A percentile compares a stretch with the other conserved stretches of the same genome.
phyloP scores from a whole-genome alignment of 2,888 invertebrate species.

The Netelia virgata region DNA sequence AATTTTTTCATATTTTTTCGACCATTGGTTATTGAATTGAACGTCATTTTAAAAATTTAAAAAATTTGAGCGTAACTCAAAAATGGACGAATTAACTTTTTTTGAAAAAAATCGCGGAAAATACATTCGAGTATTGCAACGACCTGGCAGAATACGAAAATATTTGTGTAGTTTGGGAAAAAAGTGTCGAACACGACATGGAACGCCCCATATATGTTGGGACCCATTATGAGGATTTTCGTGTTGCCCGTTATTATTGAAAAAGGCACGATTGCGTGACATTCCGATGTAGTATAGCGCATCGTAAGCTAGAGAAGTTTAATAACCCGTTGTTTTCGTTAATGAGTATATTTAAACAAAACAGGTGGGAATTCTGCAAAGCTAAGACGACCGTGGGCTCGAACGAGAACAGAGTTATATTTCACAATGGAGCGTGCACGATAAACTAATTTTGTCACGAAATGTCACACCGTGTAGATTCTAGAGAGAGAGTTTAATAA shows the following conservation, averaged over 20 bases:
- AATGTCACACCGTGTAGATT: conserved; percentile 14
- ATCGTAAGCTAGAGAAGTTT: conserved; percentile 30
- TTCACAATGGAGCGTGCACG: conserved; percentile 71
- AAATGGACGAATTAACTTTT: too few species aligned
- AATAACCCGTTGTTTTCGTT: conserved; percentile 1
- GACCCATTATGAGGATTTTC: not conserved
- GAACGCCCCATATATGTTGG: not conserved
- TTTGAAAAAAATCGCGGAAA: too few species aligned
- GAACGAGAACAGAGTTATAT: conserved; percentile 69
- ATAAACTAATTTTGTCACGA: conserved; percentile 59
- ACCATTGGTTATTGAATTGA: too few species aligned
- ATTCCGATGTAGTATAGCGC: not conserved
- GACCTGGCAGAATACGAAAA: too few species aligned
- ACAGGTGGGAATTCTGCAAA: conserved; percentile 79
- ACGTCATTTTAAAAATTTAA: too few species aligned
- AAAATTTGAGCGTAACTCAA: too few species aligned
- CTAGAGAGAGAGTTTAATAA: conserved; percentile 51
- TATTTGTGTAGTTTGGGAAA: too few species aligned
- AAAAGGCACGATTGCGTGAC: not conserved
- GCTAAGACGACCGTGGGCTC: conserved; percentile 70
- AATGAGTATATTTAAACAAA: conserved; percentile 50
- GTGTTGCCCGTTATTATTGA: not conserved
- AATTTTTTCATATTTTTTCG: too few species aligned
- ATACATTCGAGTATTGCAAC: too few species aligned
- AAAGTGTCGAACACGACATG: not conserved